Evolutionary conservation across 2,113 vertebrate genomes (phyloP).

Genomic region (Rostratula benghalensis): DNA sequence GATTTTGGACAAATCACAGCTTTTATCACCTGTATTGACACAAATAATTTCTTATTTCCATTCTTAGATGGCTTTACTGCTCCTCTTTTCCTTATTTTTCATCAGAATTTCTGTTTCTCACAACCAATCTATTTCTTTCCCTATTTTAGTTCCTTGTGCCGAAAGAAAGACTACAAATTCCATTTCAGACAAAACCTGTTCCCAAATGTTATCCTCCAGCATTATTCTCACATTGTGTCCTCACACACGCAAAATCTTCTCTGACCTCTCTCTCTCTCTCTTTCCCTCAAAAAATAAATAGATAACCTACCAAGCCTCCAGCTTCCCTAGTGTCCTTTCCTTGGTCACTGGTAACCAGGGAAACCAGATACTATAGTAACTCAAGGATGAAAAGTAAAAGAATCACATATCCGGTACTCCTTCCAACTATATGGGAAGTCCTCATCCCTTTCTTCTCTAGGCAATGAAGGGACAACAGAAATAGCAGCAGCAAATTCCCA

Average conservation of each 20-base stretch:
- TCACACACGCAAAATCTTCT: constrained; percentile 48
- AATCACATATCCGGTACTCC: constrained; percentile 29
- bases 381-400: constrained; percentile 33
- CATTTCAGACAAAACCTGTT: constrained; percentile 18
- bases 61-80: not conserved
- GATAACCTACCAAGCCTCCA: constrained; percentile 42
- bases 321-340: constrained; percentile 68
- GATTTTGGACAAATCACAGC: not conserved
- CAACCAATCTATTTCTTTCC: not conserved
- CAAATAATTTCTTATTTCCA: not conserved
- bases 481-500: not conserved
- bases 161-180: constrained; percentile 57
- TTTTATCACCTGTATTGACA: not conserved
- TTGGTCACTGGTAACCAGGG: constrained; percentile 80
- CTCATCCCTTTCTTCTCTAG: constrained; percentile 29
- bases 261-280: constrained; percentile 30
- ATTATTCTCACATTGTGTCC: constrained; percentile 54
- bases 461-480: constrained; percentile 22
- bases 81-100: not conserved
- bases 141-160: not conserved
- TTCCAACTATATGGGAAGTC: constrained; percentile 26
- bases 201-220: constrained; percentile 2
- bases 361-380: constrained; percentile 80
- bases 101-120: constrained; percentile 5
- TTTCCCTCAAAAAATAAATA: not conserved